phyloP scores from a whole-genome alignment of 1,140 invertebrate species.

The Drosophila navojoa region DNA sequence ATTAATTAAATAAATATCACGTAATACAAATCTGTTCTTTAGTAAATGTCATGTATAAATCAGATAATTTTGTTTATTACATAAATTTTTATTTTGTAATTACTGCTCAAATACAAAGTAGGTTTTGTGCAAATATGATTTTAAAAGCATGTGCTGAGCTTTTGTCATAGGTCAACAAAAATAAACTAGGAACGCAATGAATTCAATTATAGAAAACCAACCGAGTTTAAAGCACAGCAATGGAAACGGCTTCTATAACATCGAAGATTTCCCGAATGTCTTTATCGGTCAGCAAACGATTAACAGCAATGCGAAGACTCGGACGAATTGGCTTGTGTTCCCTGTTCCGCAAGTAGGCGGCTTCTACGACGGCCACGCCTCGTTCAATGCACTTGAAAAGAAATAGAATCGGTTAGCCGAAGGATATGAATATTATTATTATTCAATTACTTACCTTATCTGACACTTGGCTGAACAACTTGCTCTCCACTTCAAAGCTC shows the following conservation, averaged over 20 bases:
- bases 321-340: slow-evolving; percentile 87
- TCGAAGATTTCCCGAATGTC: slow-evolving; percentile 84
- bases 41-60: neutral
- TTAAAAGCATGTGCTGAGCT: neutral
- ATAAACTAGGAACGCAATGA: slow-evolving; percentile 6
- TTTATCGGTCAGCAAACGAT: slow-evolving; percentile 85
- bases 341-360: slow-evolving; percentile 87
- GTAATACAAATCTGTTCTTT: neutral
- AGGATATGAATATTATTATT: neutral
- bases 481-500: slow-evolving; percentile 83
- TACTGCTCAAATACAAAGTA: neutral
- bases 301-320: slow-evolving; percentile 87
- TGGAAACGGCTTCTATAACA: slow-evolving; percentile 63
- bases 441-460: slow-evolving; percentile 59
- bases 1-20: neutral
- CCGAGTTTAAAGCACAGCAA: slow-evolving; percentile 40
- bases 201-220: slow-evolving; percentile 12
- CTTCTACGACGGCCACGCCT: slow-evolving; percentile 87
- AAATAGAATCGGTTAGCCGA: neutral
- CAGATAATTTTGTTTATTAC: neutral
- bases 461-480: slow-evolving; percentile 86
- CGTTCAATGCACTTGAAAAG: slow-evolving; percentile 85
- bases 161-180: slow-evolving; percentile 28
- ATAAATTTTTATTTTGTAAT: neutral
- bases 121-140: slow-evolving; percentile 6